Evolutionary conservation across 2,888 invertebrate species (phyloP).

Genomic region (Hoplodrina blanda): DNA sequence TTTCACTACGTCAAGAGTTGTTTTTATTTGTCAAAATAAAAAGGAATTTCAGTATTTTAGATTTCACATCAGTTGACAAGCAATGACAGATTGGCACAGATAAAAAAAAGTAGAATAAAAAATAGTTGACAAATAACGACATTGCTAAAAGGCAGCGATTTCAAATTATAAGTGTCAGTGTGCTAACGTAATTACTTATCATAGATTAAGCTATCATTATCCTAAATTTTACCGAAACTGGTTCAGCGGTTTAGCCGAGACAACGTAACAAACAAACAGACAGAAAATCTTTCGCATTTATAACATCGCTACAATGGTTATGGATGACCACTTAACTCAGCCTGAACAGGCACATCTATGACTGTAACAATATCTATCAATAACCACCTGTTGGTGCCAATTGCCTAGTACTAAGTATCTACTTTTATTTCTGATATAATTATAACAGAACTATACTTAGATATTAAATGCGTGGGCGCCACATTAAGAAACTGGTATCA

Average conservation of each 20-base stretch:
- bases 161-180: too few species aligned
- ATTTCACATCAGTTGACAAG: too few species aligned
- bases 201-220: too few species aligned
- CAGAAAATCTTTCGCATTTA: not conserved
- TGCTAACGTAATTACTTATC: not conserved
- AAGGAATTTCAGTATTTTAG: too few species aligned
- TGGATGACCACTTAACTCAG: not conserved
- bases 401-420: not conserved
- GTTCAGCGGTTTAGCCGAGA: not conserved
- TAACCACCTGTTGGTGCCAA: constrained; percentile 18
- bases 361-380: constrained; percentile 26
- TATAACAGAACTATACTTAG: too few species aligned
- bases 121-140: too few species aligned
- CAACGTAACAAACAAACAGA: not conserved
- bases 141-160: too few species aligned
- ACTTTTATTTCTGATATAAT: too few species aligned
- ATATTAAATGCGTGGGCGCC: too few species aligned
- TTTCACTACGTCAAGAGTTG: not conserved
- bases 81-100: too few species aligned
- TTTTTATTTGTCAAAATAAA: not conserved
- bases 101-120: too few species aligned
- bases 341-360: constrained; percentile 4
- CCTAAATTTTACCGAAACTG: not conserved
- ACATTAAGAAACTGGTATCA: not conserved
- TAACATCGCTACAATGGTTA: not conserved